Percentiles rank a stretch among this genome's conserved stretches.
Evolutionary conservation across 2,113 vertebrate genomes (phyloP).

Genomic region (Datnioides undecimradiatus): DNA sequence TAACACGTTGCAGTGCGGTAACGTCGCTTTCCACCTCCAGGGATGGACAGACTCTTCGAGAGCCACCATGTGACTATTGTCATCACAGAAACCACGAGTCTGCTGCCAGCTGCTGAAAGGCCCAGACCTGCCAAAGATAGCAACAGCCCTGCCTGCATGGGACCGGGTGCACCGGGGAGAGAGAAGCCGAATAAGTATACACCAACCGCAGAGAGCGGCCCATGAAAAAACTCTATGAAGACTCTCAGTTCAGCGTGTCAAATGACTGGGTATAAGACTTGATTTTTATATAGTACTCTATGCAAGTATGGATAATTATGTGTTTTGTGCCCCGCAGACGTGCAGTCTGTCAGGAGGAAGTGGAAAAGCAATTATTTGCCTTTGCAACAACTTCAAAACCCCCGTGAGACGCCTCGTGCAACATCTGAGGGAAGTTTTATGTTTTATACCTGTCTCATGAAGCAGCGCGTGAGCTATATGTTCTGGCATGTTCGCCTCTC

Average conservation of each 20-base stretch:
- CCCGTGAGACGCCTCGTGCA: neutral
- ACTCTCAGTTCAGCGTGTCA: constrained; percentile 66
- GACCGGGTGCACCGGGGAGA: constrained; percentile 19
- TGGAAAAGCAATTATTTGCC: constrained; percentile 61
- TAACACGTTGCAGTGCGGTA: constrained; percentile 18
- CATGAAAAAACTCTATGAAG: constrained; percentile 63
- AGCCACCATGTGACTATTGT: constrained; percentile 68
- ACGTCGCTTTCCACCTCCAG: constrained; percentile 40
- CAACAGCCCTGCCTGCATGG: constrained; percentile 44
- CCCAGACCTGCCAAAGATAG: constrained; percentile 75
- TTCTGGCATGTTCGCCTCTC: constrained; percentile 25
- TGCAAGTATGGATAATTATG: constrained; percentile 68
- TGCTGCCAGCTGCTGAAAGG: constrained; percentile 52
- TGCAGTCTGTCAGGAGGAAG: constrained; percentile 61
- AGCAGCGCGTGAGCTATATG: neutral
- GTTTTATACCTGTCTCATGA: constrained; percentile 10
- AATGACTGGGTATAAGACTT: constrained; percentile 58
- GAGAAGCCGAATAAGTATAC: constrained; percentile 29
- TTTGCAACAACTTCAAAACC: constrained; percentile 52
- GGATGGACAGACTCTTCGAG: constrained; percentile 42
- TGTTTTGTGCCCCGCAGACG: constrained; percentile 56
- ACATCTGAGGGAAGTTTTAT: constrained; percentile 36
- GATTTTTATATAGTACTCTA: constrained; percentile 69
- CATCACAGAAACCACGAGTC: constrained; percentile 56
- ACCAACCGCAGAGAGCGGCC: constrained; percentile 50